Conservation (phyloP, 2,113 vertebrate species). For the Alosa alosa region DNA sequence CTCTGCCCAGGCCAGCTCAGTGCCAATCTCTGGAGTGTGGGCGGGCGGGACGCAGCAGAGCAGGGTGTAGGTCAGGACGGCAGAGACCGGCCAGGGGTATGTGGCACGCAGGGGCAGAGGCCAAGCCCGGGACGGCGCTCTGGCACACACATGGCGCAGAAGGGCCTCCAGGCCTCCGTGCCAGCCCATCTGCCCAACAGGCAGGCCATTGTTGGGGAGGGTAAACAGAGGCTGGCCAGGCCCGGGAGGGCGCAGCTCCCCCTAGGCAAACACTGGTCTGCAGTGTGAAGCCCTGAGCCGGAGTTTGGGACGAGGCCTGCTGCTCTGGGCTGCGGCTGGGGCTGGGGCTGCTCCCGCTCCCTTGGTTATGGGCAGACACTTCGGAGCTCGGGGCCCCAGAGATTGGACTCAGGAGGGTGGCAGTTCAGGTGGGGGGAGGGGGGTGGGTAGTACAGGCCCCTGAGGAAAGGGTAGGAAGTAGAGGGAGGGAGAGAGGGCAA, state of each 20-base stretch:
- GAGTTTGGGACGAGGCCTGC: neutral
- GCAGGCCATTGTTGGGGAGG: slow-evolving; percentile 44
- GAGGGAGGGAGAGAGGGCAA: neutral
- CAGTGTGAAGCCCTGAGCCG: neutral
- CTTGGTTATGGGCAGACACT: slow-evolving; percentile 34
- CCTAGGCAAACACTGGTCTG: slow-evolving; percentile 27
- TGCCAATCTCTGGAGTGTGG: neutral
- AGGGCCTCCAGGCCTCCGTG: neutral
- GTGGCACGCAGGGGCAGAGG: neutral
- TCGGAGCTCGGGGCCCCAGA: slow-evolving; percentile 27
- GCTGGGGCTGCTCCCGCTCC: slow-evolving; percentile 36
- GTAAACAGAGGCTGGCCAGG: slow-evolving; percentile 36
- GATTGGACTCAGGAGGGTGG: neutral
- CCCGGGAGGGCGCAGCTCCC: slow-evolving; percentile 41
- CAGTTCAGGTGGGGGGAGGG: neutral
- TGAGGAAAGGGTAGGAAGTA: neutral
- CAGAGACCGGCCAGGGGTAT: neutral
- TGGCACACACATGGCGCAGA: neutral
- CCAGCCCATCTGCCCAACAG: slow-evolving; percentile 46
- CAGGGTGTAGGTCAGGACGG: neutral
- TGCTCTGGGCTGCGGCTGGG: slow-evolving; percentile 38
- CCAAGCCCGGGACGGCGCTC: neutral
- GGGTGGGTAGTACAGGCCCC: neutral
- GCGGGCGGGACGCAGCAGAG: neutral
- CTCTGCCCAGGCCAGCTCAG: neutral